Evolutionary conservation across 2,113 vertebrate genomes (phyloP).

Genomic region (Xyrauchen texanus): DNA sequence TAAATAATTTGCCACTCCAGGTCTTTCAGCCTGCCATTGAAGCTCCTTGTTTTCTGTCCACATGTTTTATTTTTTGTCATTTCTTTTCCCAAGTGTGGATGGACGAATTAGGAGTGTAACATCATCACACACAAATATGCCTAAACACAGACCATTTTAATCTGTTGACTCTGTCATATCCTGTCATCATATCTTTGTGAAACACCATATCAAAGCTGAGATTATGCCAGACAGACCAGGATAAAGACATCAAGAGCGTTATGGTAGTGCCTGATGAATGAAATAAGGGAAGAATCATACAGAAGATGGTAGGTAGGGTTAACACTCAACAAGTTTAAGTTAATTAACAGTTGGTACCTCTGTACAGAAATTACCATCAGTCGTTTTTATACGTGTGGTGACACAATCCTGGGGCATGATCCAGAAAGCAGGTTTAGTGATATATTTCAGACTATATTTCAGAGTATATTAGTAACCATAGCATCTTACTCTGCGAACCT

Average conservation of each 20-base stretch:
- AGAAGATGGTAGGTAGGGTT: background rate
- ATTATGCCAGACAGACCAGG: constrained; percentile 24
- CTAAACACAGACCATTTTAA: constrained; percentile 19
- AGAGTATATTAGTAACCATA: too few species aligned
- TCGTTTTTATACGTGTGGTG: too few species aligned
- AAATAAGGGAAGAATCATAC: background rate
- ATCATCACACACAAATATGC: constrained; percentile 8
- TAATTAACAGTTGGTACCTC: too few species aligned
- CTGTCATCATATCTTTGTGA: constrained; percentile 37
- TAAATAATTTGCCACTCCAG: background rate
- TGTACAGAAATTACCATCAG: too few species aligned
- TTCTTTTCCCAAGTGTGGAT: constrained; percentile 6
- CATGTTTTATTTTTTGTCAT: background rate
- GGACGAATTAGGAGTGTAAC: constrained; percentile 25
- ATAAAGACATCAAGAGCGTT: background rate
- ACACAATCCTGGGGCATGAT: too few species aligned
- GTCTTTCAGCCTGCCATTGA: background rate
- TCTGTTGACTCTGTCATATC: constrained; percentile 31
- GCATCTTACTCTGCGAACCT: too few species aligned
- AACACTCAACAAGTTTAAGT: too few species aligned
- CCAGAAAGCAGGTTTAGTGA: too few species aligned
- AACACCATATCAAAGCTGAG: constrained; percentile 31
- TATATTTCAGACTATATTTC: too few species aligned
- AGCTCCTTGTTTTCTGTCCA: constrained; percentile 1
- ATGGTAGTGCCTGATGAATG: background rate